Evolutionary conservation across 2,113 vertebrate genomes (phyloP), one percentile per base, ranked within the genome.

Genomic region (Dissostichus mawsoni): DNA sequence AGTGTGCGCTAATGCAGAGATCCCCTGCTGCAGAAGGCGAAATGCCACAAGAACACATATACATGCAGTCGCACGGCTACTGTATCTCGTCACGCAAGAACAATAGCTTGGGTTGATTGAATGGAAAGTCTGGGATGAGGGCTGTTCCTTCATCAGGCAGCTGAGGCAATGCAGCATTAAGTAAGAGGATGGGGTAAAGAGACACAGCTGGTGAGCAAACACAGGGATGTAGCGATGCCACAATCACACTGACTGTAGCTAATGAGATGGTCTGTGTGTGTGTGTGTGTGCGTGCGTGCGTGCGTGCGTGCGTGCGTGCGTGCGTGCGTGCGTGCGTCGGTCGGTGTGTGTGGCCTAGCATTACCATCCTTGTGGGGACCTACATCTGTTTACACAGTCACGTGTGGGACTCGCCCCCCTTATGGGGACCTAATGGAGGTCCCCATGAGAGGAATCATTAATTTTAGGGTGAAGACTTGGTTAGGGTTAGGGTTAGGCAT

Each of bases 11-110:
- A 92, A 94, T 90, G 93, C 95, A 92, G 94, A 95, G 89, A 93
- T 86, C 67, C 79, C 85, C 95, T 93, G 93, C 95, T 96, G 95
- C 95, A 92, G 85, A 77, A 87, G 52, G 87, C 94, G 87, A 93
- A 92, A 81, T 69, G 76, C 77, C 73, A 80, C 88, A 11, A 41
- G 12, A 74, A 78, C 78, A 83, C 76, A 84, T 48, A 77, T 25
- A 81, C 70, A 73, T 50, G 36, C 61, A 76, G 16, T 3, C 16
- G 18, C 64, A 78, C 78, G 69, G 74, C 56, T 47, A 47, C 33
- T 72, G 41, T 61, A 57, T 23, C 62, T 25, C 36, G 2, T 70
- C 58, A 62, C 7, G 9, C 17, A 20, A 83, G 62, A 81, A 88
- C 84, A 87, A 92, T 92, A 92, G 93, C 41, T 13, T 13, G 48